Base-by-base conservation (phyloP, 2,797 vertebrate species). In the Pseudotriccus pelzelni region DNA sequence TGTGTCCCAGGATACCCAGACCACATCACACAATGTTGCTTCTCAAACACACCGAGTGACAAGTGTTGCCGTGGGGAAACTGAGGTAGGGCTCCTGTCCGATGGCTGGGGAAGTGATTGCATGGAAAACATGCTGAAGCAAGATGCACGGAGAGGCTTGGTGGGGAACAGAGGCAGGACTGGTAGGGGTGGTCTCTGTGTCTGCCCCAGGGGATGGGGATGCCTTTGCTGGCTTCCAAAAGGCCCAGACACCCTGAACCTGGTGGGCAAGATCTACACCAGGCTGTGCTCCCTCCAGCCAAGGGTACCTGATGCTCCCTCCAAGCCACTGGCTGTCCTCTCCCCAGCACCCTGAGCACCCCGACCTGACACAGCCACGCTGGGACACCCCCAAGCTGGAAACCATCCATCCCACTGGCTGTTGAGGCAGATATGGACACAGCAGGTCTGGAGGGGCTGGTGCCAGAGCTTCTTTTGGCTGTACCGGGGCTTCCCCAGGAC, bases 231-330 rank as follows among this genome's bases (percentile, higher is more conserved):
- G 25, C 10, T 80, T 73, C 50, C 13, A 9, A 21, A 41, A 63
- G 20, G 8, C 52, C 53, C 67, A 68, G n/a, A 49, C 30, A 44
- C 4, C 19, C 52, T 1, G 1, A 43, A 21, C 27, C 25, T 3
- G 1, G 23, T 0, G 0, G 24, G 21, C 2, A 8, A 47, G 41
- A 17, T 50, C 6, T 0, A 1, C 12, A 43, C 56, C 0, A 0
- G 19, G 53, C 23, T 62, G 44, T 23, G 37, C 6, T 77, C 6
- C 16, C 32, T 67, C 32, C 47, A 77, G 41, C 58, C 34, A 24
- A 23, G 28, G 47, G 14, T 39, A 20, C n/a, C 25, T 2, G 3
- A 67, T 52, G 17, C 50, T 30, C 28, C 10, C 50, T 52, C 50
- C 44, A 5, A 10, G 12, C 1, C 21, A 11, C 27, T 1, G 1